Conservation (phyloP, 2,113 vertebrate species). For the Pseudopipra pipra region DNA sequence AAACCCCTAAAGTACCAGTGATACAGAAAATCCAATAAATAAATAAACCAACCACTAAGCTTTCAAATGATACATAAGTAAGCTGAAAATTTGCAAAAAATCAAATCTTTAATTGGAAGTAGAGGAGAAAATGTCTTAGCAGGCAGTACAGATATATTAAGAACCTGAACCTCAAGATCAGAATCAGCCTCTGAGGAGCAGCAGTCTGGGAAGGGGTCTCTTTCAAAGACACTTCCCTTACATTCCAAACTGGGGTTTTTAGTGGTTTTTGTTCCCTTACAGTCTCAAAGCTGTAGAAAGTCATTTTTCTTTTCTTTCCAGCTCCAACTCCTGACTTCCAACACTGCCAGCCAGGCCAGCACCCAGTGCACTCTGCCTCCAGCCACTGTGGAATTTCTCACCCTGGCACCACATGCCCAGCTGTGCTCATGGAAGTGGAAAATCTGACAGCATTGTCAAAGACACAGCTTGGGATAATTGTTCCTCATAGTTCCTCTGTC, state of each 20-base stretch:
- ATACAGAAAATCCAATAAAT: not conserved
- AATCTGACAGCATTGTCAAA: conserved; percentile 75
- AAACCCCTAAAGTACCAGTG: not conserved
- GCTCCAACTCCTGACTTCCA: not conserved
- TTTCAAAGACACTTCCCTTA: not conserved
- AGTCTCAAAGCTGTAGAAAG: conserved; percentile 13
- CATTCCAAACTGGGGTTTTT: not conserved
- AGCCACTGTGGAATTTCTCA: conserved; percentile 55
- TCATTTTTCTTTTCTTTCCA: conserved; percentile 1
- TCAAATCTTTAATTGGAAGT: not conserved
- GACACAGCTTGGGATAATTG: conserved; percentile 71
- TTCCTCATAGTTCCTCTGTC: conserved; percentile 57
- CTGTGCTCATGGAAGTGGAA: conserved; percentile 68
- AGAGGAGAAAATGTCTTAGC: not conserved
- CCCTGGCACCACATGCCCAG: conserved; percentile 61
- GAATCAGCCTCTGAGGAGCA: not conserved
- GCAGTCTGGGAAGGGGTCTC: not conserved
- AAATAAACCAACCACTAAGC: not conserved
- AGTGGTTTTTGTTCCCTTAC: not conserved
- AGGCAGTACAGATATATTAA: not conserved
- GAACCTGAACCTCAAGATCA: not conserved
- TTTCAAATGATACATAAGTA: not conserved
- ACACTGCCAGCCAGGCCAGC: not conserved
- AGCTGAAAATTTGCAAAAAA: not conserved
- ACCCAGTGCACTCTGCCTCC: conserved; percentile 28